Conservation (phyloP, 92 coral and sea anemone species). For the Hydrozoanthus gracilis region DNA sequence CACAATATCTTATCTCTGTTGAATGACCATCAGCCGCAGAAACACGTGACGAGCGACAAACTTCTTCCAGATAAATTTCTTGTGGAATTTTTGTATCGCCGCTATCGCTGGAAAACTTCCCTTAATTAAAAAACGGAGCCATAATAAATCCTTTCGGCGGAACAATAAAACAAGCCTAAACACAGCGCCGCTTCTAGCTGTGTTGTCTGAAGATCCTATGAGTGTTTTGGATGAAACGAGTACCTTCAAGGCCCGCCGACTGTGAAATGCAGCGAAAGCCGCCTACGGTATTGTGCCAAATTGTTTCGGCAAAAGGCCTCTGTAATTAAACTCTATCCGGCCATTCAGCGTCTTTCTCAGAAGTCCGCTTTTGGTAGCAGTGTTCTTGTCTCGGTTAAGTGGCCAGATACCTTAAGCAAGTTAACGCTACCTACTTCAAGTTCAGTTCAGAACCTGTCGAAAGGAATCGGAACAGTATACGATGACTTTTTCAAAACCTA, state of each 20-base stretch:
- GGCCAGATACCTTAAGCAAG: background rate
- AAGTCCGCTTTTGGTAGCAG: background rate
- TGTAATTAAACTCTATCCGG: constrained; percentile 38
- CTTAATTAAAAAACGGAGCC: constrained; percentile 26
- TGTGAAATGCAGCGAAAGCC: constrained; percentile 42
- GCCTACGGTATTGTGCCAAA: constrained; percentile 45
- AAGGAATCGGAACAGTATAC: background rate
- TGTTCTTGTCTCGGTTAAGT: background rate
- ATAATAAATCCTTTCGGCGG: constrained; percentile 44
- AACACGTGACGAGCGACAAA: background rate
- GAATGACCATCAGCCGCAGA: background rate
- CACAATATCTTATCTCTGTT: constrained; percentile 6
- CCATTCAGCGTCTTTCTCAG: constrained; percentile 14
- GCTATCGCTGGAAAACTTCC: constrained; percentile 37
- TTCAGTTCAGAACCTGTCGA: background rate
- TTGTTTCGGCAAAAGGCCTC: constrained; percentile 38
- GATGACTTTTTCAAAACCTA: background rate
- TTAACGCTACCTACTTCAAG: background rate
- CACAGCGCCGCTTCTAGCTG: constrained; percentile 38
- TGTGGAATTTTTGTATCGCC: background rate
- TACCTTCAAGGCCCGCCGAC: constrained; percentile 48
- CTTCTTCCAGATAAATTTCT: background rate
- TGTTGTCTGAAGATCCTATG: constrained; percentile 26
- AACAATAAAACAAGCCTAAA: constrained; percentile 27
- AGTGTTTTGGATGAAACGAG: constrained; percentile 39